Evolutionary conservation across 2,888 invertebrate species (phyloP).

Genomic region (Cancer borealis): DNA sequence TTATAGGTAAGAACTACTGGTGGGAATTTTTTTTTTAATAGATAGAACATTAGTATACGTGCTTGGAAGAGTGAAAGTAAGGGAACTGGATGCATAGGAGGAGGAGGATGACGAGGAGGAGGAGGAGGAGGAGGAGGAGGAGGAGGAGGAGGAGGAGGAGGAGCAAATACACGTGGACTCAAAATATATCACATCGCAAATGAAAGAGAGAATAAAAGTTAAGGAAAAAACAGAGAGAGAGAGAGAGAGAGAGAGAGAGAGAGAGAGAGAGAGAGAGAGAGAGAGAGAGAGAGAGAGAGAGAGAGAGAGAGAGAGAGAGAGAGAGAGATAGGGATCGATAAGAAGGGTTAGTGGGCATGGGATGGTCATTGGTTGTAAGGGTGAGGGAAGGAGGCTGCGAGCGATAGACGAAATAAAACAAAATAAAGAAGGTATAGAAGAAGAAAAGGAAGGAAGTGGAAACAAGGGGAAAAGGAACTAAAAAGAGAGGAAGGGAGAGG

Average conservation of each 20-base stretch:
- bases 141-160: not conserved
- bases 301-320: conserved; percentile 22
- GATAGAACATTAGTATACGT: not conserved
- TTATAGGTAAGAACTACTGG: not conserved
- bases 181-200: not conserved
- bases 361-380: no score
- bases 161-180: not conserved
- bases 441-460: not conserved
- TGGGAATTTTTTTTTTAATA: not conserved
- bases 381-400: not conserved
- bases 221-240: not conserved
- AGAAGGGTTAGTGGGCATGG: not conserved
- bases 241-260: conserved; percentile 35
- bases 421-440: not conserved
- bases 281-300: not conserved
- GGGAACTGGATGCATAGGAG: not conserved
- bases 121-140: not conserved
- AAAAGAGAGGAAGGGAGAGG: not conserved
- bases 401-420: not conserved
- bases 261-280: not conserved
- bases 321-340: conserved; percentile 8
- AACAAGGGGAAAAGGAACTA: not conserved
- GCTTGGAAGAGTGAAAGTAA: not conserved
- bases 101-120: not conserved
- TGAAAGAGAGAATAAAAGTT: no score